These are phyloP conservation scores for Aurelia aurita complex sp. Pacific DNA, from an alignment of 30 jellyfish, hydroid and myxozoan genomes.

Conservation along the genomic window DNA sequence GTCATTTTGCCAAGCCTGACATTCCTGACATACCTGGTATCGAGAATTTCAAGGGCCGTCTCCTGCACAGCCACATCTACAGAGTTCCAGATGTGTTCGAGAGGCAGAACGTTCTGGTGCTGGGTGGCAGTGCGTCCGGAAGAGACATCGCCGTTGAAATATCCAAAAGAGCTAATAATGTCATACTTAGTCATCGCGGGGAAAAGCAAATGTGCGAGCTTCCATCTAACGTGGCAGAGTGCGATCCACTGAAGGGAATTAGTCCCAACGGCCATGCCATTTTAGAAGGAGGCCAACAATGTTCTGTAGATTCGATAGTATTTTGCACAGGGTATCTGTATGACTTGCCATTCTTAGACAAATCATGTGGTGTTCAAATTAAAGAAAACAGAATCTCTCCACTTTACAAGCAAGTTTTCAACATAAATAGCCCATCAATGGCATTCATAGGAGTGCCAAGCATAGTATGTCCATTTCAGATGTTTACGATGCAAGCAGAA, in stretches of 20 bases:
- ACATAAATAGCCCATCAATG: slow-evolving; percentile 61
- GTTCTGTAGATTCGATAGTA: slow-evolving; percentile 70
- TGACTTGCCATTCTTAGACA: slow-evolving; percentile 69
- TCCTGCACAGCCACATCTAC: slow-evolving; percentile 79
- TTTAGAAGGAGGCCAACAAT: slow-evolving; percentile 28
- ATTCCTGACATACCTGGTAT: slow-evolving; percentile 69
- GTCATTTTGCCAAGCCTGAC: slow-evolving; percentile 73
- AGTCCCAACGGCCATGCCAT: slow-evolving; percentile 50
- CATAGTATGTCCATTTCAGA: slow-evolving; percentile 65
- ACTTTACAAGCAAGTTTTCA: slow-evolving; percentile 72
- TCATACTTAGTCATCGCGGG: slow-evolving; percentile 70
- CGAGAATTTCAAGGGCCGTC: slow-evolving; percentile 66
- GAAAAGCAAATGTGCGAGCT: slow-evolving; percentile 38
- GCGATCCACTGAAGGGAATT: slow-evolving; percentile 28
- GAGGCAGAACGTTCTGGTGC: slow-evolving; percentile 54
- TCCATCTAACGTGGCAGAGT: slow-evolving; percentile 62
- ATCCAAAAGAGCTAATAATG: slow-evolving; percentile 45
- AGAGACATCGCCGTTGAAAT: slow-evolving; percentile 79
- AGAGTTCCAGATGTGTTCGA: slow-evolving; percentile 52
- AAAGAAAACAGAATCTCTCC: slow-evolving; percentile 51
- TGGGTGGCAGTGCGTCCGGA: slow-evolving; percentile 89
- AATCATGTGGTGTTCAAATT: slow-evolving; percentile 32
- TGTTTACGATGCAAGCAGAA: slow-evolving; percentile 71
- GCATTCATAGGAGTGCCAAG: slow-evolving; percentile 83
- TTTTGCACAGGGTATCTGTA: slow-evolving; percentile 86